phyloP scores from a whole-genome alignment of 2,113 vertebrate genomes.

The Microtus pennsylvanicus region DNA sequence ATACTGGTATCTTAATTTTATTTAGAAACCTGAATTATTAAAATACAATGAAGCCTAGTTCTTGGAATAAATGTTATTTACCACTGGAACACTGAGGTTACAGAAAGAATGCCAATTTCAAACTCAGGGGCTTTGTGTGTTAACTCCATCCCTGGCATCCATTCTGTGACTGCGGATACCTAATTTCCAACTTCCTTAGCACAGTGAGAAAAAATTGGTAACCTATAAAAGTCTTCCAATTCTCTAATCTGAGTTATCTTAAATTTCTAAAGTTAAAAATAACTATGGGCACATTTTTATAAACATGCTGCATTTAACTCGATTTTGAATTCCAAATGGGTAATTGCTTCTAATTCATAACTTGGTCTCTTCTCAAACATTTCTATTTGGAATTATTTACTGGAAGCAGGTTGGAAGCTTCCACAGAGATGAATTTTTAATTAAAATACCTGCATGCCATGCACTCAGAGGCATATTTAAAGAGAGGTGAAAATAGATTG shows the following conservation, averaged over 20 bases:
- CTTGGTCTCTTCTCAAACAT: constrained; percentile 62
- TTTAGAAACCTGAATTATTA: constrained; percentile 74
- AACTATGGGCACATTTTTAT: constrained; percentile 64
- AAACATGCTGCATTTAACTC: constrained; percentile 53
- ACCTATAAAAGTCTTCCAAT: constrained; percentile 37
- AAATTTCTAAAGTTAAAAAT: constrained; percentile 77
- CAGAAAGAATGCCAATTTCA: constrained; percentile 57
- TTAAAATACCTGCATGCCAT: constrained; percentile 58
- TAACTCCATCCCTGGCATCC: background rate
- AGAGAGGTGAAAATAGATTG: constrained; percentile 49
- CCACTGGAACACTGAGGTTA: constrained; percentile 61
- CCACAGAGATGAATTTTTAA: constrained; percentile 61
- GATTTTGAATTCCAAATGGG: constrained; percentile 69
- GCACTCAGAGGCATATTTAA: constrained; percentile 46
- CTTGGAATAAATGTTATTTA: constrained; percentile 77
- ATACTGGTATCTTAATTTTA: constrained; percentile 78
- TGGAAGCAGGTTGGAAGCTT: constrained; percentile 65
- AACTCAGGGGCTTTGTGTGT: background rate
- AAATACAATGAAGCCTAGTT: constrained; percentile 73
- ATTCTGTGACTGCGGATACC: background rate
- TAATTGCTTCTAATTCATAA: constrained; percentile 65
- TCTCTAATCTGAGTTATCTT: constrained; percentile 68
- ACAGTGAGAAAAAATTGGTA: background rate
- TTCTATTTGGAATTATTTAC: constrained; percentile 67
- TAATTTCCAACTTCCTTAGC: background rate